Base-by-base conservation (phyloP, 2,797 vertebrate genomes). In the Sebastes dallii region DNA sequence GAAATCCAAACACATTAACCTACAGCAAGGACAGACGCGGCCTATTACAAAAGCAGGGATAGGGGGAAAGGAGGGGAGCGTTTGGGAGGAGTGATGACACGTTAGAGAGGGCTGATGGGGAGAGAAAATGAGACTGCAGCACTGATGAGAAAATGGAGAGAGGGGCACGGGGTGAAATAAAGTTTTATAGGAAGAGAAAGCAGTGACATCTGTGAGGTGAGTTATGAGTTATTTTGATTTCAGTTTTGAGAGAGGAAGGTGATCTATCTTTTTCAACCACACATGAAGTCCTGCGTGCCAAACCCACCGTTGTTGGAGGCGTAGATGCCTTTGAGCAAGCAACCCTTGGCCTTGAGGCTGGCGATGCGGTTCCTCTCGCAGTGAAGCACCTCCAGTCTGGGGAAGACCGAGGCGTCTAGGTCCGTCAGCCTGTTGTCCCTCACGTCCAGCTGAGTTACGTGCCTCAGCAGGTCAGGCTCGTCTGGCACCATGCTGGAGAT, bases 401-500 rank as follows among this genome's bases (percentile, higher is more conserved):
- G 97, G 89, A 99, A 97, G 79, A 97, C 79, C 0, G 96, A 96
- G 30, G 96, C 97, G 4, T 99, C 97, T 77, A 99, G 95, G 27
- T 96, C 96, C 6, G 77, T 93, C 72, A 99, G 96, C 85, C 95
- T 92, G 93, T 99, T 99, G 88, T 99, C 97, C 77, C 98, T 95
- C 75, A 99, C 91, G 59, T 99, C 98, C 86, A 99, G 91, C 7
- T 99, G 98, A 60, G 97, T 99, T 92, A 99, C 94, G 0, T 99
- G 97, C 67, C 95, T 95, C 68, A 99, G 95, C 81, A 97, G 97
- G 93, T 99, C 97, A 3, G 95, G 93, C 86, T 97, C 97, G 39
- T 96, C 93, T 0, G 95, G 95, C 66, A 97, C 94, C 90, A 99
- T 85, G 77, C 92, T 94, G 90, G 93, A 95, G 92, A 99, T 97